Evolutionary conservation across 2,888 invertebrate species (phyloP), one percentile per base, ranked within the genome.

Genomic region (Lepidocyrtinus sp.): DNA sequence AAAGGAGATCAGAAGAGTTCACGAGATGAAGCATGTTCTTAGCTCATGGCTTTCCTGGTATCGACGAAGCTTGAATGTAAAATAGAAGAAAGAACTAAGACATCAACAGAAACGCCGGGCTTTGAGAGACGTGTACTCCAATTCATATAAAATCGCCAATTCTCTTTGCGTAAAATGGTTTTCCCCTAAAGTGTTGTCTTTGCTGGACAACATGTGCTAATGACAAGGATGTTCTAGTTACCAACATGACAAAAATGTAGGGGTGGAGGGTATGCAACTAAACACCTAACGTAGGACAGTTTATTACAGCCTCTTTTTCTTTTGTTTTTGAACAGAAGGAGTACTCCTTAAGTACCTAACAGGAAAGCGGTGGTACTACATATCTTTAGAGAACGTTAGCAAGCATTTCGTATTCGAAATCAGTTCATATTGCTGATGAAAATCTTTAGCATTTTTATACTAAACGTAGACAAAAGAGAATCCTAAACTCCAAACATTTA

Each of bases 181-280:
- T n/a, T n/a, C n/a, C n/a, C n/a, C n/a, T n/a, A n/a, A n/a, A n/a
- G n/a, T n/a, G n/a, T n/a, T n/a, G n/a, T n/a, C n/a, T n/a, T n/a
- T n/a, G n/a, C n/a, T n/a, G n/a, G n/a, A 64, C 15, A 26, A 19
- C 71, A 71, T 46, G 72, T 72, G 72, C 63, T 46, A 50, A 64
- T 72, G 72, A 72, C 72, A 72, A 64, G 72, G 62, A 27, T 71
- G 71, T 24, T 61, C 55, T 26, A 27, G 15, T 59, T 55, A 59
- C 21, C 27, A 25, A 59, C 15, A 59, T 21, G 21, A 22, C 62
- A 21, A 19, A 21, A 62, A n/a, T n/a, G n/a, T n/a, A n/a, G n/a
- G n/a, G n/a, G n/a, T n/a, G n/a, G n/a, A n/a, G n/a, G n/a, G n/a
- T n/a, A n/a, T n/a, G n/a, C n/a, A n/a, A n/a, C n/a, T n/a, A n/a